A percentile compares a stretch with the other conserved stretches of the same genome.
Conservation (phyloP, 2,797 vertebrate genomes). For the Ptychobarbus kaznakovi region DNA sequence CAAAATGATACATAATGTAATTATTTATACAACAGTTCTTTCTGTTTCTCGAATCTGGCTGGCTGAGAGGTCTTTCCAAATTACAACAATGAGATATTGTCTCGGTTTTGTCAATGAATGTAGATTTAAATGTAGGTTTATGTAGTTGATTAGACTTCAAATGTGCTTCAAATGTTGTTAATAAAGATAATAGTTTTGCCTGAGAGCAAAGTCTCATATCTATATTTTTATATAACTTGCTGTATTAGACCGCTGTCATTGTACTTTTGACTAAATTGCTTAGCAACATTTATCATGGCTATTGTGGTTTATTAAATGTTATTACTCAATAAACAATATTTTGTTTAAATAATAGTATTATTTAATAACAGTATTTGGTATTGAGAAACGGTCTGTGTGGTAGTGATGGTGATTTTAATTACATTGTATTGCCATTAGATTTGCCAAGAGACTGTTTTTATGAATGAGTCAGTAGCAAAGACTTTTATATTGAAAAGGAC, state of each 20-base stretch:
- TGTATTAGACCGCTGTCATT: not conserved
- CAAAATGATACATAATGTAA: too few species aligned
- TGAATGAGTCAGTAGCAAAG: not conserved
- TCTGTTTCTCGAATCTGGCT: not conserved
- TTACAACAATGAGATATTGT: too few species aligned
- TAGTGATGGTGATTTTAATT: not conserved
- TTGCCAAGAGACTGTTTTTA: not conserved
- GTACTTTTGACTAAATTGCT: not conserved
- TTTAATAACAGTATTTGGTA: not conserved
- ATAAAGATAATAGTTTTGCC: too few species aligned
- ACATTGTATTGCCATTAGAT: not conserved
- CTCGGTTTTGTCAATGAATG: too few species aligned
- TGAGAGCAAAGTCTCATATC: too few species aligned
- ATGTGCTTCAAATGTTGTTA: too few species aligned
- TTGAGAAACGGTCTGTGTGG: not conserved
- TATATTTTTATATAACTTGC: not conserved
- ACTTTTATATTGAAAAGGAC: not conserved
- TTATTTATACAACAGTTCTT: too few species aligned
- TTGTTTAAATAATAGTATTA: not conserved
- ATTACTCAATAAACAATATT: not conserved
- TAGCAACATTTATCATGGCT: not conserved
- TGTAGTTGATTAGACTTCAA: too few species aligned
- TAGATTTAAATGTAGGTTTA: too few species aligned
- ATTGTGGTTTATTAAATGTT: not conserved
- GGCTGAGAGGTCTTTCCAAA: not conserved